These are phyloP conservation scores for Smutsia gigantea DNA, from an alignment of 2,797 vertebrate genomes.

Conservation along the genomic window DNA sequence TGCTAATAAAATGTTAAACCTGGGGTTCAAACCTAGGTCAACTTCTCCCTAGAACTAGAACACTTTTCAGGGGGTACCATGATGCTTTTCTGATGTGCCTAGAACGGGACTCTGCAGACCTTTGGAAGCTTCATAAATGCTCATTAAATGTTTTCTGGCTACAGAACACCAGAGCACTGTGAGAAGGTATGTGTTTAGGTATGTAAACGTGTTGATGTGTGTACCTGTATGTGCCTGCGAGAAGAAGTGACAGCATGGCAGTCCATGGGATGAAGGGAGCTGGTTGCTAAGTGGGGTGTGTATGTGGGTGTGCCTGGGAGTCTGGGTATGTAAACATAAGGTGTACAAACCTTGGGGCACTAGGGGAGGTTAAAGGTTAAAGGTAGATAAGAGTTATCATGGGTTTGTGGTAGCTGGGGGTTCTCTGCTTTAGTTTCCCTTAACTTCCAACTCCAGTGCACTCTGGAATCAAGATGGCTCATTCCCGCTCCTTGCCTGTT, in stretches of 20 bases:
- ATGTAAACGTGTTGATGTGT: not conserved
- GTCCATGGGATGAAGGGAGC: too few species aligned
- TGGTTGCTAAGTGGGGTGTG: not conserved
- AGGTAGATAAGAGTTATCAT: not conserved
- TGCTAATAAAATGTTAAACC: not conserved
- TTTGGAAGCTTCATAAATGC: not conserved
- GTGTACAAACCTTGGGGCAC: not conserved
- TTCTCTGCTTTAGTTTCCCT: not conserved
- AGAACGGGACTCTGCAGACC: not conserved
- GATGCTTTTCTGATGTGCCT: not conserved
- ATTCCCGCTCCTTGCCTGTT: not conserved
- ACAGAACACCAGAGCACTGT: not conserved
- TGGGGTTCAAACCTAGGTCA: not conserved
- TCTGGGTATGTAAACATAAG: not conserved
- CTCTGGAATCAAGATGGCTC: not conserved
- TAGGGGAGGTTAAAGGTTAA: not conserved
- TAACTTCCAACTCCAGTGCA: not conserved
- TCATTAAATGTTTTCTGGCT: not conserved
- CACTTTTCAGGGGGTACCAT: not conserved
- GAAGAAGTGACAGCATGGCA: not conserved
- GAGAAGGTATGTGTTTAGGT: not conserved
- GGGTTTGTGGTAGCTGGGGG: not conserved
- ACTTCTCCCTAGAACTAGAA: slow-evolving; percentile 4
- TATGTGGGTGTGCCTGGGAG: not conserved
- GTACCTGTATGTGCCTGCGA: not conserved